phyloP scores from a whole-genome alignment of 2,888 invertebrate genomes.

The Diarsia rubi region DNA sequence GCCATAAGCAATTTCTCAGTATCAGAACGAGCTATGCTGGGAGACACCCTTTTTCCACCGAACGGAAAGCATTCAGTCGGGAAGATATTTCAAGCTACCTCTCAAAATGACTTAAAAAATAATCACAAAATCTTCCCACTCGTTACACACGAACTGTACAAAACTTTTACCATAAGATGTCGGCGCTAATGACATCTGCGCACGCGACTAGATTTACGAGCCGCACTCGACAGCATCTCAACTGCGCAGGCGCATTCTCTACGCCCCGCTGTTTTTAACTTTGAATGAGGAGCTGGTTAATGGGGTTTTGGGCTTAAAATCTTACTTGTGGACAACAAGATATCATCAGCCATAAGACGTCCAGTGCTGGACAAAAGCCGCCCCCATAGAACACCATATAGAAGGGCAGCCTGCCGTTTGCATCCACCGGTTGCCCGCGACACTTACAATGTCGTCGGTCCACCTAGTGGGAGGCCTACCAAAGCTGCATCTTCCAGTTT shows the following conservation, averaged over 20 bases:
- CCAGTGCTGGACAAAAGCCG: too few species aligned
- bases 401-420: too few species aligned
- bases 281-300: not conserved
- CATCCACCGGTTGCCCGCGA: too few species aligned
- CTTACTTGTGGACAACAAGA: too few species aligned
- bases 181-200: constrained; percentile 30
- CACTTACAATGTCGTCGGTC: too few species aligned
- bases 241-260: constrained; percentile 41
- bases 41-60: not conserved
- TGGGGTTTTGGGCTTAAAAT: not conserved
- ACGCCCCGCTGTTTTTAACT: constrained; percentile 43
- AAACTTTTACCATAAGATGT: constrained; percentile 53
- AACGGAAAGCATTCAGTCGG: not conserved
- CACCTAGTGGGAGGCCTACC: too few species aligned
- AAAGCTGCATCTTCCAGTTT: too few species aligned
- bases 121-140: constrained; percentile 1
- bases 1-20: not conserved
- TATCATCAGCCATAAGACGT: too few species aligned
- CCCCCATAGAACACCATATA: too few species aligned
- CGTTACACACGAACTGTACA: constrained; percentile 1
- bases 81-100: not conserved
- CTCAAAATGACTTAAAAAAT: constrained; percentile 13
- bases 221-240: not conserved
- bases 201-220: constrained; percentile 53
- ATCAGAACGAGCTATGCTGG: not conserved